Evolutionary conservation across 2,888 invertebrate species (phyloP).

Genomic region (Limnephilus marmoratus): DNA sequence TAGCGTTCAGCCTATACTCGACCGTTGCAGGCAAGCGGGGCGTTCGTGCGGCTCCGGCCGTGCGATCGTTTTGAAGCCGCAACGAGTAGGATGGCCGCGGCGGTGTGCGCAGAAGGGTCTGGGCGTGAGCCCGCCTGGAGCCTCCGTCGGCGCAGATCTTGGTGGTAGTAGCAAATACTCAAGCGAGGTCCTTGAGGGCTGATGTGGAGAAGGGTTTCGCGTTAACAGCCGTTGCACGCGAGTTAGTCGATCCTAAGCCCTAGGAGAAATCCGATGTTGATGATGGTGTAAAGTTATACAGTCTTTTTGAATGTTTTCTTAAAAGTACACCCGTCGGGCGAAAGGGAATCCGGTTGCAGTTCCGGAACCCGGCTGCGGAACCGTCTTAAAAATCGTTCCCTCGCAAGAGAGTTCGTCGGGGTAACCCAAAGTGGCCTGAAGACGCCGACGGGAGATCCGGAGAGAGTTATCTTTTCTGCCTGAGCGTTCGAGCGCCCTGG

Average conservation of each 20-base stretch:
- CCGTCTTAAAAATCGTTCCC: conserved; percentile 73
- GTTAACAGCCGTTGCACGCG: conserved; percentile 80
- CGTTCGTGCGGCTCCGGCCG: conserved; percentile 52
- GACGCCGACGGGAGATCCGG: conserved; percentile 77
- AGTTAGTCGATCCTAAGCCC: conserved; percentile 78
- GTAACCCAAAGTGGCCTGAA: conserved; percentile 77
- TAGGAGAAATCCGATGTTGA: conserved; percentile 75
- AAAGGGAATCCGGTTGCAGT: conserved; percentile 79
- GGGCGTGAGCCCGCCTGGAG: conserved; percentile 71
- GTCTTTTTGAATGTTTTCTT: conserved; percentile 46
- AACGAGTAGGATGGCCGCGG: conserved; percentile 79
- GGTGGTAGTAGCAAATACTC: conserved; percentile 86
- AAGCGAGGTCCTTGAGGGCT: conserved; percentile 80
- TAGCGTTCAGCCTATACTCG: conserved; percentile 77
- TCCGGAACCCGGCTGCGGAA: conserved; percentile 80
- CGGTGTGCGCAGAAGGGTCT: conserved; percentile 77
- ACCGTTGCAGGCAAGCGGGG: conserved; percentile 69
- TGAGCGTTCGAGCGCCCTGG: conserved; percentile 75
- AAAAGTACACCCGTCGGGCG: conserved; percentile 73
- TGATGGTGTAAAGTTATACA: conserved; percentile 68
- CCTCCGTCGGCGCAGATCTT: conserved; percentile 80
- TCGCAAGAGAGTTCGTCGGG: conserved; percentile 73
- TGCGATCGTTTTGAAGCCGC: conserved; percentile 73
- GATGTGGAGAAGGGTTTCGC: conserved; percentile 81
- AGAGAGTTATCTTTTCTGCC: conserved; percentile 76